Conservation (phyloP, 2,113 vertebrate species). For the Acanthochromis polyacanthus region DNA sequence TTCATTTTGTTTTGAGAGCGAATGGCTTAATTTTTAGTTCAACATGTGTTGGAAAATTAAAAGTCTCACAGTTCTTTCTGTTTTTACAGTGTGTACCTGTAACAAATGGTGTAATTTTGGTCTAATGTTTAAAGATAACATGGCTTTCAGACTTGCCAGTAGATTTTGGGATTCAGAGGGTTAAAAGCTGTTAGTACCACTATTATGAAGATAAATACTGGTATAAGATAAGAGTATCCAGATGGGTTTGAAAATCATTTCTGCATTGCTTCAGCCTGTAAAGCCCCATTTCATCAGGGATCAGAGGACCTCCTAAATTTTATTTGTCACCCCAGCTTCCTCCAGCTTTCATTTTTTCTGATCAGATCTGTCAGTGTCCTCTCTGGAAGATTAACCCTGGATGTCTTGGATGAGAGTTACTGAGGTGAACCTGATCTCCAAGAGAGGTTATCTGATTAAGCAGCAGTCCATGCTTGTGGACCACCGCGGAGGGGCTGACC, state of each 20-base stretch:
- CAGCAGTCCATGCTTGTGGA: constrained; percentile 81
- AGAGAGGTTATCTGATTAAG: constrained; percentile 84
- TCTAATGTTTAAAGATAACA: no score
- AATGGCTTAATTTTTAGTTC: no score
- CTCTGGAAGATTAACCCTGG: constrained; percentile 61
- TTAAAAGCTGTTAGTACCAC: neutral
- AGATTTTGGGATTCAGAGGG: no score
- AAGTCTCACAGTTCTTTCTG: no score
- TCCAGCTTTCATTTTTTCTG: constrained; percentile 28
- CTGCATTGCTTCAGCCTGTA: constrained; percentile 31
- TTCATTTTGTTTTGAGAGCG: no score
- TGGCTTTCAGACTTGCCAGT: no score
- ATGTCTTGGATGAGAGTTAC: constrained; percentile 85
- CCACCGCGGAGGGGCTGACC: constrained; percentile 86
- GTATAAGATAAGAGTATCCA: neutral
- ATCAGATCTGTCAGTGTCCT: constrained; percentile 44
- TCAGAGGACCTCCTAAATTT: constrained; percentile 32
- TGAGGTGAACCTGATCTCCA: constrained; percentile 84
- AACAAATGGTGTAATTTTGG: no score
- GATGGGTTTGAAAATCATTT: neutral
- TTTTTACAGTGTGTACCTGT: no score
- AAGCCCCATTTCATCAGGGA: neutral
- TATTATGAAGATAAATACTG: neutral
- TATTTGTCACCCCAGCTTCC: constrained; percentile 22
- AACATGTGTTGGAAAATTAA: no score